These are phyloP conservation scores for Gymnorhina tibicen DNA, from an alignment of 2,113 vertebrate species.

Conservation along the genomic window DNA sequence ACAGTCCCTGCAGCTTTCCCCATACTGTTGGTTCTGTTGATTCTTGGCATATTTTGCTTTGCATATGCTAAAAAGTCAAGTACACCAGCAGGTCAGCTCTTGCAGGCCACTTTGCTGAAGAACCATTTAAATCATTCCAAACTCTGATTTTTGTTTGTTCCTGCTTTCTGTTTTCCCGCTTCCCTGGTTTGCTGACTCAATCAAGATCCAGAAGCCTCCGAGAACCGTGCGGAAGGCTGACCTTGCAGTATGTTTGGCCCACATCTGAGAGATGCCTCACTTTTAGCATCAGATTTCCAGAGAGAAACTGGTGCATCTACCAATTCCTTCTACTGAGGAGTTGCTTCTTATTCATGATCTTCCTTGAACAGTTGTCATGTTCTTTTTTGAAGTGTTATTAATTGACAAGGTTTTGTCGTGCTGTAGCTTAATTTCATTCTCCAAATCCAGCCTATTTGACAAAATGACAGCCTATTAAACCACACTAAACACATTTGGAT, in stretches of 20 bases:
- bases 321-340: background rate
- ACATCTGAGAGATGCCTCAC: background rate
- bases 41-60: background rate
- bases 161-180: background rate
- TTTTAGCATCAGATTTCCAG: background rate
- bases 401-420: background rate
- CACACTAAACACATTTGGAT: background rate
- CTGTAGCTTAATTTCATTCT: background rate
- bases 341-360: background rate
- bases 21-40: background rate
- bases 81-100: background rate
- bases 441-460: background rate
- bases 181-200: background rate
- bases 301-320: background rate
- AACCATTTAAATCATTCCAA: background rate
- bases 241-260: background rate
- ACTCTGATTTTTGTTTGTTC: background rate
- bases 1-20: background rate
- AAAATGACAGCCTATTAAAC: conserved; percentile 2
- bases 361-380: background rate
- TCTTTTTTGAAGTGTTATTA: background rate
- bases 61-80: background rate
- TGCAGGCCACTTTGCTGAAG: background rate
- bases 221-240: background rate
- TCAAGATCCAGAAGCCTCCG: background rate